Base-by-base conservation (phyloP, 2,888 invertebrate species). In the Drosophila lacicola region DNA sequence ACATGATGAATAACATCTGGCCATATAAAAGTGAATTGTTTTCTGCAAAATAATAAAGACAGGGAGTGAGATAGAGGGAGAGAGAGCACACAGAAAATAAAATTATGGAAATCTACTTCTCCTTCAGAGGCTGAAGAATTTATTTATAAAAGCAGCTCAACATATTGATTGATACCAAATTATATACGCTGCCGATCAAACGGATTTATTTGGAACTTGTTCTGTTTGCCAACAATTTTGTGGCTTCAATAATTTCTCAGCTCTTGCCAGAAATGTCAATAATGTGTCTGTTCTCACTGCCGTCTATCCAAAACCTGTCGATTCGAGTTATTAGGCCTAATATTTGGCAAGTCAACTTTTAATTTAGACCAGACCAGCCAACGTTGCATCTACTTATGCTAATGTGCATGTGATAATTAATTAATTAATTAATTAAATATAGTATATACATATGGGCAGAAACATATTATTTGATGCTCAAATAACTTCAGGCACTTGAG, bases 1-100 rank as follows among this genome's bases (percentile, higher is more conserved):
- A 71, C 71, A 80, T 72, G 84, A 84, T 81, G 75, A 74, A 82
- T 82, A 82, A 81, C 82, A 82, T 84, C 87, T 82, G 82, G 69
- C 70, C 51, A 56, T 54, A 81, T 68, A 49, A 78, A 78, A 84
- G 70, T 73, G 67, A 78, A 84, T 80, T 82, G 72, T 80, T 81
- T 67, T 78, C 74, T 72, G 78, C 78, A 66, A 80, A 39, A 39
- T n/a, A 39, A 39, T 6, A 39, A 39, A 13, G 13, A 39, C 6
- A 11, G 14, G 41, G n/a, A 64, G 42, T 14, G 47, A 58, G 29
- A 29, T 8, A 29, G 29, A 25, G 29, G 29, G 29, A 29, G 29
- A 2, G 8, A 36, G 39, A 6, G 5, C 44, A 50, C 62, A 49
- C 33, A 51, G 41, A 61, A 51, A 49, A 49, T 63, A 29, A 42